phyloP scores from a whole-genome alignment of 2,888 invertebrate genomes.

The Xestia sexstrigata region DNA sequence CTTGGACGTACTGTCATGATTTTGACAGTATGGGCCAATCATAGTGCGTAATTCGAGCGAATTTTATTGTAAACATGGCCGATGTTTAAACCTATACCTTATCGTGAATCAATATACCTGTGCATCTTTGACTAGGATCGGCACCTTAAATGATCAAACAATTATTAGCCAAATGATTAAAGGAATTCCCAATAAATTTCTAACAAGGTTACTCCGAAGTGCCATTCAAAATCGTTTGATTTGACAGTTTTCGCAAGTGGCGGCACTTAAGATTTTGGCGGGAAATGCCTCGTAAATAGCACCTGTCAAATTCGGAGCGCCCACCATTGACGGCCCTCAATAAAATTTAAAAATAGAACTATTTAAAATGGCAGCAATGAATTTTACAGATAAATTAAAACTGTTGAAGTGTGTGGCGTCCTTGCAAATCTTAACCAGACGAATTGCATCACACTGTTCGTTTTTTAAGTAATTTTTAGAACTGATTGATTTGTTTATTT shows the following conservation, averaged over 20 bases:
- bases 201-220: slow-evolving; percentile 15
- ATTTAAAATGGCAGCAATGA: slow-evolving; percentile 51
- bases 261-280: slow-evolving; percentile 47
- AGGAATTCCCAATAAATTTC: slow-evolving; percentile 6
- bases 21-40: slow-evolving; percentile 41
- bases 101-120: slow-evolving; percentile 8
- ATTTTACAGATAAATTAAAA: slow-evolving; percentile 60
- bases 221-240: slow-evolving; percentile 44
- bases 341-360: slow-evolving; percentile 57
- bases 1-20: slow-evolving; percentile 20
- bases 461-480: slow-evolving; percentile 24
- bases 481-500: slow-evolving; percentile 53
- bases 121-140: neutral
- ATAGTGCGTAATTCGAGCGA: slow-evolving; percentile 33
- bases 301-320: slow-evolving; percentile 54
- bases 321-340: slow-evolving; percentile 43
- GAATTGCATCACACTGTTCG: slow-evolving; percentile 34
- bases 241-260: slow-evolving; percentile 41
- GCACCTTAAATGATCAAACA: slow-evolving; percentile 30
- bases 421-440: slow-evolving; percentile 6
- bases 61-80: slow-evolving; percentile 42
- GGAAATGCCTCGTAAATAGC: slow-evolving; percentile 48
- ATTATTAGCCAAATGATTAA: neutral
- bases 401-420: slow-evolving; percentile 44
- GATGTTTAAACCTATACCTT: slow-evolving; percentile 16